A percentile compares a stretch with the other conserved stretches of the same genome.
Evolutionary conservation across 2,888 invertebrate genomes (phyloP).

Genomic region (Cephus spinipes): DNA sequence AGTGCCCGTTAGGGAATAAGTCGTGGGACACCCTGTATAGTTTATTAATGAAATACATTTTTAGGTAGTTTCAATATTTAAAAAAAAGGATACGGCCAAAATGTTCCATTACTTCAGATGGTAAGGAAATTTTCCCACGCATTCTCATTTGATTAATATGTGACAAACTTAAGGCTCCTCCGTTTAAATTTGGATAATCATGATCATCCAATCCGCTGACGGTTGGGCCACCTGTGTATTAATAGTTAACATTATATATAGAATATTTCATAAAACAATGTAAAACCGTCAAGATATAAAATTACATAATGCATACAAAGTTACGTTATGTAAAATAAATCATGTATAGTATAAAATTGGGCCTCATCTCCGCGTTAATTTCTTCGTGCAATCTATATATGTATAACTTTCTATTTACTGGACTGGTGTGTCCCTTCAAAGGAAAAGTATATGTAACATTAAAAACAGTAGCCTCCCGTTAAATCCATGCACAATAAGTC

Average conservation of each 20-base stretch:
- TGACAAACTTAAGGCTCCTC: slow-evolving; percentile 74
- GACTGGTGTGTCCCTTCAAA: no score
- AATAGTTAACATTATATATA: slow-evolving; percentile 34
- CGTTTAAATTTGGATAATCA: slow-evolving; percentile 88
- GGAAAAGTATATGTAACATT: no score
- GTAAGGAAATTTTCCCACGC: slow-evolving; percentile 87
- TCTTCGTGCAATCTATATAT: no score
- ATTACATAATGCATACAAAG: not conserved
- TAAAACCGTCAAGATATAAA: not conserved
- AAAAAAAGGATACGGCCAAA: slow-evolving; percentile 88
- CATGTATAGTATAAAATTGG: no score
- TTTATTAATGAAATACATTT: slow-evolving; percentile 10
- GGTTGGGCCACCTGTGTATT: slow-evolving; percentile 78
- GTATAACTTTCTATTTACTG: no score
- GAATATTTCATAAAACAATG: not conserved
- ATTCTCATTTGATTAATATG: slow-evolving; percentile 84
- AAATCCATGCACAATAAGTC: no score
- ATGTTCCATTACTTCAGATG: slow-evolving; percentile 94
- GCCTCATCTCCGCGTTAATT: no score
- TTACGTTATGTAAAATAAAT: no score
- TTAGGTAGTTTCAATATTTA: slow-evolving; percentile 12
- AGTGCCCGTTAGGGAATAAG: no score
- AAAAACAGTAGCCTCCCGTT: no score
- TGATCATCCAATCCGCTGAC: slow-evolving; percentile 91
- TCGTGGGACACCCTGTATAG: not conserved